Percentiles rank a stretch among this genome's conserved stretches.
Evolutionary conservation across 2,888 invertebrate species (phyloP).

Genomic region (Ormyrus nitidulus): DNA sequence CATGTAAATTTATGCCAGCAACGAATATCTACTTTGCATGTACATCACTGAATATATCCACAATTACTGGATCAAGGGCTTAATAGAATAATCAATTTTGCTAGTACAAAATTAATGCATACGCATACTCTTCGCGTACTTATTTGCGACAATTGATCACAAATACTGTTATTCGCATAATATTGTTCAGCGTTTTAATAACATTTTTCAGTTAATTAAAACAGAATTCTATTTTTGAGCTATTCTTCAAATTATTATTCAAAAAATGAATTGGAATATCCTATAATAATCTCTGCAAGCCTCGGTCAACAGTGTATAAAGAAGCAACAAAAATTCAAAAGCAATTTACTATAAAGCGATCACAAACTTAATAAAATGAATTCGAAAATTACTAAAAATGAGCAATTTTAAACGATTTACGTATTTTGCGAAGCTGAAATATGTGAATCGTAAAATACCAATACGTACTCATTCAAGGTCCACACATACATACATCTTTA

Average conservation of each 20-base stretch:
- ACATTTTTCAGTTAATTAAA: too few species aligned
- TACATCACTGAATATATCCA: constrained; percentile 11
- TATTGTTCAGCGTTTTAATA: too few species aligned
- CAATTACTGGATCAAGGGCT: too few species aligned
- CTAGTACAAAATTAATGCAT: too few species aligned
- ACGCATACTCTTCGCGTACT: too few species aligned
- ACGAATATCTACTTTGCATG: constrained; percentile 36
- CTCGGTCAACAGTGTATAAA: constrained; percentile 12
- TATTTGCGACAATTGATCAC: too few species aligned
- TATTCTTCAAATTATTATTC: too few species aligned
- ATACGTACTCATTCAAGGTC: too few species aligned
- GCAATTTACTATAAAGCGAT: background rate
- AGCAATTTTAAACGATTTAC: constrained; percentile 34
- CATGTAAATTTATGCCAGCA: constrained; percentile 39
- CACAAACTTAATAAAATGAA: background rate
- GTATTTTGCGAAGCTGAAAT: constrained; percentile 3
- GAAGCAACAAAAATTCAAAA: background rate
- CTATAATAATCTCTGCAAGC: constrained; percentile 10
- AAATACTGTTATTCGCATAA: too few species aligned
- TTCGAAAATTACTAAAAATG: background rate
- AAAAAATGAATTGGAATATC: constrained; percentile 39
- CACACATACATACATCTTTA: constrained; percentile 10
- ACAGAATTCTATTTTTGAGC: too few species aligned
- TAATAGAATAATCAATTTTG: too few species aligned
- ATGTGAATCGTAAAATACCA: background rate